Conservation (phyloP, 2,113 vertebrate genomes). For the Oceanites oceanicus region DNA sequence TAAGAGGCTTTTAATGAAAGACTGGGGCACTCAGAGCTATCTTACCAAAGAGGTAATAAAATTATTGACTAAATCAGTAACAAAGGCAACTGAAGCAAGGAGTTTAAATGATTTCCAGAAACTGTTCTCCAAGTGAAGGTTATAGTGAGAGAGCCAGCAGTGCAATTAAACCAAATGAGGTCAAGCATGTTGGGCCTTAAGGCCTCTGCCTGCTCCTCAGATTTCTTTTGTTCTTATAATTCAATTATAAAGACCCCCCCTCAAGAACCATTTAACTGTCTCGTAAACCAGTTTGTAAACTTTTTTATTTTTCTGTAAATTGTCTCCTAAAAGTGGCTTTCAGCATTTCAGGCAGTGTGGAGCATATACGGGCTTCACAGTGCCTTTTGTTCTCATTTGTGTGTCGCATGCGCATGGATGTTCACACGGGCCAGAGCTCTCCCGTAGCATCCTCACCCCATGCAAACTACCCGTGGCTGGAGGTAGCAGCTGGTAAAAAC, state of each 20-base stretch:
- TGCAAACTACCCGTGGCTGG: neutral
- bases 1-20: constrained; percentile 49
- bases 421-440: neutral
- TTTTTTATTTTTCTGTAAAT: constrained; percentile 64
- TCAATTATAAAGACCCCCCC: constrained; percentile 51
- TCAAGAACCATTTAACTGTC: constrained; percentile 47
- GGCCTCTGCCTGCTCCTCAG: constrained; percentile 55
- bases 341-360: neutral
- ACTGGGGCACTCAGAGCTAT: neutral
- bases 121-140: constrained; percentile 41
- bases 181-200: constrained; percentile 49
- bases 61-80: constrained; percentile 53
- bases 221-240: constrained; percentile 67
- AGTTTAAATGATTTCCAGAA: constrained; percentile 64
- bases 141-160: constrained; percentile 37
- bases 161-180: constrained; percentile 65
- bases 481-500: neutral
- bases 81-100: constrained; percentile 51
- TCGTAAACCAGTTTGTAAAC: constrained; percentile 57
- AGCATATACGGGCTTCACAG: accelerated
- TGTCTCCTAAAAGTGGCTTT: constrained; percentile 41
- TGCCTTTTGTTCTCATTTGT: neutral
- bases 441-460: neutral
- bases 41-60: constrained; percentile 51
- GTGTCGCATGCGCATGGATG: accelerated